Percentiles rank a stretch among this genome's conserved stretches.
These are phyloP conservation scores for Sciurus vulgaris DNA, from an alignment of 2,797 vertebrate species.

Conservation along the genomic window DNA sequence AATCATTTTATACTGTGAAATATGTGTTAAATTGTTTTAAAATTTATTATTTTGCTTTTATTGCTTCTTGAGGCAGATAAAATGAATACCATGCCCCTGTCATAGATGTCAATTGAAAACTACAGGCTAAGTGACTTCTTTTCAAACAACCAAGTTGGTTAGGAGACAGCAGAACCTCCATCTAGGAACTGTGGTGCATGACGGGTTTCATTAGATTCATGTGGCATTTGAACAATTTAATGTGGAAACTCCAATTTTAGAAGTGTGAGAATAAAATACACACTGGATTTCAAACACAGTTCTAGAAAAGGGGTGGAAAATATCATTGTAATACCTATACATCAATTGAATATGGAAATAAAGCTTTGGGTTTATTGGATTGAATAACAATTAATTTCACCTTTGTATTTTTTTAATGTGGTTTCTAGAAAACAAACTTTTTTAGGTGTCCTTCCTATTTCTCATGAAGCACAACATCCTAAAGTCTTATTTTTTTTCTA, in stretches of 20 bases:
- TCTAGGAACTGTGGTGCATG: neutral
- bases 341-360: neutral
- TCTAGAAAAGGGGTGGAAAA: neutral
- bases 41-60: conserved; percentile 21
- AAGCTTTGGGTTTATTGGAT: neutral
- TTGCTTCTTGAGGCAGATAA: neutral
- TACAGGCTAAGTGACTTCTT: neutral
- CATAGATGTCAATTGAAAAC: neutral
- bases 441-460: neutral
- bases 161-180: neutral
- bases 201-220: too few species aligned
- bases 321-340: neutral
- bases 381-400: neutral
- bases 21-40: neutral
- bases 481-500: neutral
- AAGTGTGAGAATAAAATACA: neutral
- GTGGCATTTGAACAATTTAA: neutral
- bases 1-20: conserved; percentile 1
- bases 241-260: neutral
- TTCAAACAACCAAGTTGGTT: neutral
- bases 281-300: neutral
- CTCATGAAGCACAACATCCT: neutral
- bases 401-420: neutral
- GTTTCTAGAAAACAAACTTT: neutral
- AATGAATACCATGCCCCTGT: neutral